A percentile compares a stretch with the other conserved stretches of the same genome.
phyloP scores from a whole-genome alignment of 2,797 vertebrate species.

The Champsocephalus esox region DNA sequence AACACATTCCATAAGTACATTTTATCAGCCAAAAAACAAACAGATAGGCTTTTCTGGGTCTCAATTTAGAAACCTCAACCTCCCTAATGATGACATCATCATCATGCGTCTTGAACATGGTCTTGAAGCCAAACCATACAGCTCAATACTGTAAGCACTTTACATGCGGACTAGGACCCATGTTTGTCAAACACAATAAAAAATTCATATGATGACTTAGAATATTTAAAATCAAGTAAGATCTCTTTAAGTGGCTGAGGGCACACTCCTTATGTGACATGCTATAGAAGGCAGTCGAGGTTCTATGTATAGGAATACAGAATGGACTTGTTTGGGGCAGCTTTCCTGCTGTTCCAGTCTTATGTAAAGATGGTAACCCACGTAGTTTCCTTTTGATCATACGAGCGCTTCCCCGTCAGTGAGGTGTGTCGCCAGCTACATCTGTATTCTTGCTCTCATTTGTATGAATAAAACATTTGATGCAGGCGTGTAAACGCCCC shows the following conservation, averaged over 20 bases:
- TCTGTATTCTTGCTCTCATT: not conserved
- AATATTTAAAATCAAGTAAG: not conserved
- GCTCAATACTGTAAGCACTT: not conserved
- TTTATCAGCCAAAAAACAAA: not conserved
- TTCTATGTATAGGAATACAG: slow-evolving; percentile 3
- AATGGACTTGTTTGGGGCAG: not conserved
- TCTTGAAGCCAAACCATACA: not conserved
- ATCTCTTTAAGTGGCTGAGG: not conserved
- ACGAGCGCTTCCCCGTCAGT: not conserved
- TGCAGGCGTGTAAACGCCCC: not conserved
- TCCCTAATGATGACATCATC: not conserved
- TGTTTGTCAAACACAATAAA: slow-evolving; percentile 6
- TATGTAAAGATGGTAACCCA: not conserved
- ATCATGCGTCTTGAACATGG: not conserved
- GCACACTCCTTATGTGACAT: not conserved
- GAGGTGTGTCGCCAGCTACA: too few relatives aligned
- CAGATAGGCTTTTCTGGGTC: not conserved
- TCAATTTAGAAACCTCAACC: not conserved
- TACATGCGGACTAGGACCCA: not conserved
- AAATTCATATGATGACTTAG: not conserved
- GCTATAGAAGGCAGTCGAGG: slow-evolving; percentile 1
- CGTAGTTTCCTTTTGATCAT: not conserved
- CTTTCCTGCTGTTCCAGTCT: not conserved
- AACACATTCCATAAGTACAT: not conserved
- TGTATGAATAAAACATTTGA: slow-evolving; percentile 3